A percentile compares a stretch with the other conserved stretches of the same genome.
Evolutionary conservation across 2,797 vertebrate species (phyloP).

Genomic region (Sparus aurata): DNA sequence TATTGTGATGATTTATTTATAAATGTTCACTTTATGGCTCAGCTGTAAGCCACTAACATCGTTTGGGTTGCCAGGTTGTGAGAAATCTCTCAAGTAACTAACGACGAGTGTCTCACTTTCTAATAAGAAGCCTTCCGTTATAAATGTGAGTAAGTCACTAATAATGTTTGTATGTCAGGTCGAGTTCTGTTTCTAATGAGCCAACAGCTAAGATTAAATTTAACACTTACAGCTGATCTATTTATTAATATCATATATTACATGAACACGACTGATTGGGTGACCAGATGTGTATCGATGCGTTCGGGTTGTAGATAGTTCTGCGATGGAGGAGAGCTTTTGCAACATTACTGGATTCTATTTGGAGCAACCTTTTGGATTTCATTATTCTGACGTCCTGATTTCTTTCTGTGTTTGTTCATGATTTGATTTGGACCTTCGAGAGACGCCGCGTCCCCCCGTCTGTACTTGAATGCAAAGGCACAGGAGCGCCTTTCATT

Average conservation of each 20-base stretch:
- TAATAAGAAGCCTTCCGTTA: neutral
- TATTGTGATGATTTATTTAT: neutral
- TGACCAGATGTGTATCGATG: neutral
- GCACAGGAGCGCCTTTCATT: no score
- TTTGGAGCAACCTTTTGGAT: no score
- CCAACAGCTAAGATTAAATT: neutral
- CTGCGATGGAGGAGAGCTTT: neutral
- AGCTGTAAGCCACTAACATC: neutral
- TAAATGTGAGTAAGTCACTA: neutral
- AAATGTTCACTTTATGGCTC: neutral
- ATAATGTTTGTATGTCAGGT: neutral
- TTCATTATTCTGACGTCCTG: no score
- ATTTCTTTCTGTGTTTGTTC: no score
- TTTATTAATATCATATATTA: neutral
- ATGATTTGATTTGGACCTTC: no score
- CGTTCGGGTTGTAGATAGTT: neutral
- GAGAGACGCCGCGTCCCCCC: no score
- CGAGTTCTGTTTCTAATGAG: neutral
- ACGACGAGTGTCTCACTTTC: neutral
- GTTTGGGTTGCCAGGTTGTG: neutral
- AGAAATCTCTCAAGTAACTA: neutral
- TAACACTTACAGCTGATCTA: no score
- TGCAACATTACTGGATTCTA: neutral
- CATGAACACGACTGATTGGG: neutral
- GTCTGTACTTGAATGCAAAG: no score